A percentile compares a stretch with the other conserved stretches of the same genome.
Conservation (phyloP, 2,113 vertebrate species). For the Myiozetetes cayanensis region DNA sequence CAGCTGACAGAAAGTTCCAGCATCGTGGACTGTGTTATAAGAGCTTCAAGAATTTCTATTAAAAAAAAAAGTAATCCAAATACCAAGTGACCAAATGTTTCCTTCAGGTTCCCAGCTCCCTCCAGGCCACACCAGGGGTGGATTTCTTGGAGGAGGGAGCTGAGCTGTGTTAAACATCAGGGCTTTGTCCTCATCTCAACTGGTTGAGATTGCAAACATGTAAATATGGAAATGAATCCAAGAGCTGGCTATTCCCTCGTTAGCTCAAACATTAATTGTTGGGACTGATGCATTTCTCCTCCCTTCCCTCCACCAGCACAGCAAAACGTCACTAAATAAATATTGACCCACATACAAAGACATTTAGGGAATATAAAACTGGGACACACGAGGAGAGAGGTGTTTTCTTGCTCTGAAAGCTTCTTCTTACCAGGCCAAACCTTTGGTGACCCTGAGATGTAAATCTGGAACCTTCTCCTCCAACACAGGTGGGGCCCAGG, state of each 20-base stretch:
- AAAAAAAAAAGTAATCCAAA: not conserved
- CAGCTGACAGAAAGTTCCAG: not conserved
- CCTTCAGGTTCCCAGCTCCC: not conserved
- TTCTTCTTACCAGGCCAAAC: not conserved
- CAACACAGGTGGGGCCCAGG: not conserved
- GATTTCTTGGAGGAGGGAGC: not conserved
- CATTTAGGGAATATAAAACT: not conserved
- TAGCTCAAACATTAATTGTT: not conserved
- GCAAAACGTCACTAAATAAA: conserved; percentile 10
- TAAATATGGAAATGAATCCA: not conserved
- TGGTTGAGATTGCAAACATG: not conserved
- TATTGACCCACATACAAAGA: not conserved
- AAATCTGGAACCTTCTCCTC: not conserved
- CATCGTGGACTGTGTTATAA: not conserved
- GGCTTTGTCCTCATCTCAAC: not conserved
- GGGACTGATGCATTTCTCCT: not conserved
- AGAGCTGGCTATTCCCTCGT: not conserved
- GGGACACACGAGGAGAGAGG: not conserved
- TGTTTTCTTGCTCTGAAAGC: not conserved
- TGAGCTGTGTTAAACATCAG: not conserved
- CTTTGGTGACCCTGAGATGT: not conserved
- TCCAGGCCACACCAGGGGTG: not conserved
- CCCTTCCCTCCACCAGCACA: not conserved
- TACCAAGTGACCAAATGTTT: not conserved
- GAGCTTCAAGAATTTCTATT: not conserved